These are phyloP conservation scores for Leptinotarsa texana DNA, from an alignment of 1,140 invertebrate species.

Conservation along the genomic window DNA sequence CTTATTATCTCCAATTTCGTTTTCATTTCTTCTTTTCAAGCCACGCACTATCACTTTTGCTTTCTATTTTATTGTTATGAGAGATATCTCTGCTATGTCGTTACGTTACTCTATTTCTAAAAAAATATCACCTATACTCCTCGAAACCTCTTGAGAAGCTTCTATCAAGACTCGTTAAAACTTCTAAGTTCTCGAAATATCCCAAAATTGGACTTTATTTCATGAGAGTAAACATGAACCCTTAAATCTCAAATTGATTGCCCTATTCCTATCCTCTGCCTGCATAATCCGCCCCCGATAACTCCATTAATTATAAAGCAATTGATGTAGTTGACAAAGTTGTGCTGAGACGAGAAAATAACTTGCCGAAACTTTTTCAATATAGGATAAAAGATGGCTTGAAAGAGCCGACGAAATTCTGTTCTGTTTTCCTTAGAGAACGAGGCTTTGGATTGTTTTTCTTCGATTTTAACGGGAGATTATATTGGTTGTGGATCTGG, in stretches of 20 bases:
- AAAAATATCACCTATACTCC: neutral
- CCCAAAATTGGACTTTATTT: neutral
- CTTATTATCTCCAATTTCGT: too few species aligned
- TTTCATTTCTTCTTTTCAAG: too few species aligned
- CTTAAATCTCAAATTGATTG: neutral
- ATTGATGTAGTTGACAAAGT: conserved; percentile 8
- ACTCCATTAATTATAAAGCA: conserved; percentile 8
- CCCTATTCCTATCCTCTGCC: neutral
- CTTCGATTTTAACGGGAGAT: too few species aligned
- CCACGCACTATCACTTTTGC: too few species aligned
- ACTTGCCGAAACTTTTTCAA: conserved; percentile 6
- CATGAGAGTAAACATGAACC: neutral
- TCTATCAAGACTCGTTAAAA: neutral
- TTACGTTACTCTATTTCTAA: too few species aligned
- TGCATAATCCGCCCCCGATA: neutral
- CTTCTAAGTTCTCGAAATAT: neutral
- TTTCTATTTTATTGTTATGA: too few species aligned
- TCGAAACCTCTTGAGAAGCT: neutral
- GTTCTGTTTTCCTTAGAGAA: neutral
- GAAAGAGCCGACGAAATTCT: neutral
- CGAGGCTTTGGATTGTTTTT: too few species aligned
- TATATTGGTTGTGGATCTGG: too few species aligned
- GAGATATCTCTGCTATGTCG: too few species aligned
- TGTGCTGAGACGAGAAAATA: neutral
- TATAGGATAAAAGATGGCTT: neutral